phyloP scores from a whole-genome alignment of 2,113 vertebrate genomes.

The Parotia lawesii region DNA sequence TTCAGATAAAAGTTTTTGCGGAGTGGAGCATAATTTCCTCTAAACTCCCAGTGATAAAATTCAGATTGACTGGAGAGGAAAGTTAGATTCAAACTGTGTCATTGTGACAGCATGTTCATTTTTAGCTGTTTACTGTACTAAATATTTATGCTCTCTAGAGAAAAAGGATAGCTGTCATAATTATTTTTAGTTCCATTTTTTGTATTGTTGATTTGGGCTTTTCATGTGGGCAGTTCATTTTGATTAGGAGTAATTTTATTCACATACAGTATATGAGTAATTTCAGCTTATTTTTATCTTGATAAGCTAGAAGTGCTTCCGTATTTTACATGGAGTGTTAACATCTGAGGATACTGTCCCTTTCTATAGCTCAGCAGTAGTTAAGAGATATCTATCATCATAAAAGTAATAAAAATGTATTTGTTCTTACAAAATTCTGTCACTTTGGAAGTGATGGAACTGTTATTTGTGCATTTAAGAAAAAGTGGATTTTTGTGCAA shows the following conservation, averaged over 20 bases:
- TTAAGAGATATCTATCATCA: not conserved
- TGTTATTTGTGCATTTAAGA: not conserved
- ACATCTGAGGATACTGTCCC: conserved; percentile 14
- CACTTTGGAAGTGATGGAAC: not conserved
- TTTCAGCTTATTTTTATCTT: conserved; percentile 42
- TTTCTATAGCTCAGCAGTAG: not conserved
- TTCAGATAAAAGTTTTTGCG: not conserved
- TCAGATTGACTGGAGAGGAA: not conserved
- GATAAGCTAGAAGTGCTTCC: conserved; percentile 27
- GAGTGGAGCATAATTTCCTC: not conserved
- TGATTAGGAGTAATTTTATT: conserved; percentile 33
- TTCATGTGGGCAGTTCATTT: conserved; percentile 29
- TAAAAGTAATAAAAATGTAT: not conserved
- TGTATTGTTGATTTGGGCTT: conserved; percentile 15
- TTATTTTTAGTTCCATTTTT: not conserved
- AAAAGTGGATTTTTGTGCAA: not conserved
- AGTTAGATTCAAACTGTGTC: not conserved
- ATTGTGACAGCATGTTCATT: not conserved
- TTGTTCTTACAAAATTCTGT: not conserved
- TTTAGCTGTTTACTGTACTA: conserved; percentile 7
- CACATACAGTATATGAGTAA: not conserved
- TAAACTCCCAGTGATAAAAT: not conserved
- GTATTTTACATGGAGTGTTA: conserved; percentile 37
- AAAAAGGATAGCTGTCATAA: not conserved
- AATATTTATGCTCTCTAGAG: not conserved